Percentiles rank a stretch among this genome's conserved stretches.
Conservation (phyloP, 2,888 invertebrate species). For the Epicampocera succincta region DNA sequence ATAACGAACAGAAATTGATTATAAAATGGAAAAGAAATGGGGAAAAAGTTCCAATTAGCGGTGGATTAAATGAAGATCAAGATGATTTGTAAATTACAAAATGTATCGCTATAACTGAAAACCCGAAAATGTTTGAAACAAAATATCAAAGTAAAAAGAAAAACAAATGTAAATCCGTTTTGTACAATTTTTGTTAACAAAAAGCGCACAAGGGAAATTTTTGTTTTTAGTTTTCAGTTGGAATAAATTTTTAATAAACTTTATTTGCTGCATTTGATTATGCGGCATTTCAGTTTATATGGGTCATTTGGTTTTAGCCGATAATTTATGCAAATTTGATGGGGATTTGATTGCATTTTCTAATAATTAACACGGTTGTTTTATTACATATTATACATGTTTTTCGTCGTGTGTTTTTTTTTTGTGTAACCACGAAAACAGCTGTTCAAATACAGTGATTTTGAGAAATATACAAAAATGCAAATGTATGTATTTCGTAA, state of each 20-base stretch:
- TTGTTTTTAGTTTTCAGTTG: conserved; percentile 27
- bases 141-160: not conserved
- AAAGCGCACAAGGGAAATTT: not conserved
- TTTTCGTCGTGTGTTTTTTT: not conserved
- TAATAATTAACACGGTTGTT: conserved; percentile 68
- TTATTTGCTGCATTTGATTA: conserved; percentile 29
- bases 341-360: conserved; percentile 60
- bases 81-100: conserved; percentile 43
- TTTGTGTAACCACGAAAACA: conserved; percentile 23
- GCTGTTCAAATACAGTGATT: conserved; percentile 48
- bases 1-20: conserved; percentile 8
- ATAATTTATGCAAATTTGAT: conserved; percentile 68
- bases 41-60: not conserved
- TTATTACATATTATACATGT: conserved; percentile 50
- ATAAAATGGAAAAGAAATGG: not conserved
- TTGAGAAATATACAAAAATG: not conserved
- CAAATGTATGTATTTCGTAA: too few relatives aligned
- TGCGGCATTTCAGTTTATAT: not conserved
- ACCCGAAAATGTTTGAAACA: not conserved
- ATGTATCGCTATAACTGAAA: conserved; percentile 2
- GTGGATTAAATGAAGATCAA: conserved; percentile 19
- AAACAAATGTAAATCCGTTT: conserved; percentile 56
- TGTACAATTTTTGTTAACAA: conserved; percentile 43
- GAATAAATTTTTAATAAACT: conserved; percentile 43
- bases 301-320: conserved; percentile 42